Evolutionary conservation across 2,113 vertebrate genomes (phyloP).

Genomic region (Nycticryphes semicollaris): DNA sequence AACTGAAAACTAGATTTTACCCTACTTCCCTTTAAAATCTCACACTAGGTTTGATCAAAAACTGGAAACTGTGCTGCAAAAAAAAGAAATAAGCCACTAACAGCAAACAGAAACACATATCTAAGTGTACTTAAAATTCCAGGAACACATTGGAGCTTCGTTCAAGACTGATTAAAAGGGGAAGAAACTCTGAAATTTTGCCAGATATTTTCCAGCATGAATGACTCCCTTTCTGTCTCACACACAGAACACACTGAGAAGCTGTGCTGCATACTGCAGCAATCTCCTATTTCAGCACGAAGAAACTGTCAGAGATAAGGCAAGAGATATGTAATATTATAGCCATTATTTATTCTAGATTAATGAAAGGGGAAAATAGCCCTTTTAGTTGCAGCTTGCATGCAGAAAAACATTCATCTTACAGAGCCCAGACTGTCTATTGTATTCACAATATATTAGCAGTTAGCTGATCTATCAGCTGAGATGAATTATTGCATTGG

Average conservation of each 20-base stretch:
- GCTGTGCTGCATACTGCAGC: not conserved
- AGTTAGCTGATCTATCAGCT: conserved; percentile 51
- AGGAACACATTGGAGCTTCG: not conserved
- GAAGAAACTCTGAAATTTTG: conserved; percentile 23
- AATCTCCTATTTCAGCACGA: not conserved
- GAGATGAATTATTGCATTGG: conserved; percentile 48
- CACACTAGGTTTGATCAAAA: not conserved
- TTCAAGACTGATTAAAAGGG: conserved; percentile 25
- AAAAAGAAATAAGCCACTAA: not conserved
- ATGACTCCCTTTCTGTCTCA: not conserved
- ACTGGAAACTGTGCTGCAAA: not conserved
- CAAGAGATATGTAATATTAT: conserved; percentile 41
- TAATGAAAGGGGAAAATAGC: conserved; percentile 40
- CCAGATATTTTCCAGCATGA: conserved; percentile 37
- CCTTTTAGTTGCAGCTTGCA: conserved; percentile 33
- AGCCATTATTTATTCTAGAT: conserved; percentile 56
- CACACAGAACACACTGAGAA: not conserved
- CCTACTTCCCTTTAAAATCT: not conserved
- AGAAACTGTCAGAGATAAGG: conserved; percentile 43
- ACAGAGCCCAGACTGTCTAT: not conserved
- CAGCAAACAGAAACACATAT: not conserved
- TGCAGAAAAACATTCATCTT: conserved; percentile 51
- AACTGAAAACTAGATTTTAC: not conserved
- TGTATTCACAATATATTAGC: conserved; percentile 43
- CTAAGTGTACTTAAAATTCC: not conserved